These are phyloP conservation scores for Aegypius monachus DNA, from an alignment of 2,113 vertebrate species.

Conservation along the genomic window DNA sequence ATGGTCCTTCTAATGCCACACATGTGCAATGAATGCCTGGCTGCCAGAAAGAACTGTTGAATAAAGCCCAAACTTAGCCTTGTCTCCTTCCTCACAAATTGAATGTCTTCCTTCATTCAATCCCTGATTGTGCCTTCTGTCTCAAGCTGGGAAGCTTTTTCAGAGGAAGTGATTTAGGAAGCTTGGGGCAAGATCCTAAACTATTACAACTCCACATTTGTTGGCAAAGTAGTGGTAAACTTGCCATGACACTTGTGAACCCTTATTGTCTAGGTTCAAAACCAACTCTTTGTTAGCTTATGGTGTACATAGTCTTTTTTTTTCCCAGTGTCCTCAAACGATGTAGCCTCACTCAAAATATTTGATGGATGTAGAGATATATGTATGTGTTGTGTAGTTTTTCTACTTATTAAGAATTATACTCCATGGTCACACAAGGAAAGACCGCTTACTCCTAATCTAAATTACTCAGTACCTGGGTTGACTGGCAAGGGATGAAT, in stretches of 20 bases:
- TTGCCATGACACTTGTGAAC: neutral
- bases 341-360: neutral
- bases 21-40: rapidly evolving
- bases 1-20: neutral
- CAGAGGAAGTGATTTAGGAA: neutral
- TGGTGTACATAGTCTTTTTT: neutral
- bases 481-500: neutral
- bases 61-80: neutral
- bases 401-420: neutral
- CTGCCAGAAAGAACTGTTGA: neutral
- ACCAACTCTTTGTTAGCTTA: neutral
- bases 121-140: neutral
- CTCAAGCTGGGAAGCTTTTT: neutral
- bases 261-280: neutral
- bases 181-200: neutral
- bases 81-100: neutral
- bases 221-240: neutral
- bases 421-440: neutral
- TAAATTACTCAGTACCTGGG: neutral
- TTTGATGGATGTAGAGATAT: neutral
- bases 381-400: neutral
- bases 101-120: neutral
- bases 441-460: neutral
- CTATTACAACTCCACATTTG: neutral
- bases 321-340: rapidly evolving